phyloP scores from a whole-genome alignment of 2,113 vertebrate genomes.

The Hyperopisus bebe region DNA sequence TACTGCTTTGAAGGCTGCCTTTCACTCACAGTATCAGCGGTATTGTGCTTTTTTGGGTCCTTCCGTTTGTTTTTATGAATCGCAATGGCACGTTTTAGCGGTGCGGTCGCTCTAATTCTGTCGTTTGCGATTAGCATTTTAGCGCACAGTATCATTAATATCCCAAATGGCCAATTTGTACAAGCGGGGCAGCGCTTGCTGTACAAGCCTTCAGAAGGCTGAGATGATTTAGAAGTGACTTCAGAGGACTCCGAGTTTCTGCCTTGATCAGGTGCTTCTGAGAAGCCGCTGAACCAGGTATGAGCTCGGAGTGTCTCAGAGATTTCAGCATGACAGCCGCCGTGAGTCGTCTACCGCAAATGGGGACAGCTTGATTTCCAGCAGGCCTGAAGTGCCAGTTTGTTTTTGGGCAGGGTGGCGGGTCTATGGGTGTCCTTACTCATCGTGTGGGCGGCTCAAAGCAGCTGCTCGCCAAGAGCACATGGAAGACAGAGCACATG shows the following conservation, averaged over 20 bases:
- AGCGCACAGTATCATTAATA: not conserved
- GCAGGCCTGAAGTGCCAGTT: not conserved
- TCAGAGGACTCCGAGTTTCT: not conserved
- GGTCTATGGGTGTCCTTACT: not conserved
- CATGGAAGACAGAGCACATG: not conserved
- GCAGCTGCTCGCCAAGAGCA: not conserved
- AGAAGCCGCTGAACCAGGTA: conserved; percentile 33
- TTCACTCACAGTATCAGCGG: not conserved
- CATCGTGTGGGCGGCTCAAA: not conserved
- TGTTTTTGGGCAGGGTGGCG: not conserved
- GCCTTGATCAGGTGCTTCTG: not conserved
- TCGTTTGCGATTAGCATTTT: not conserved
- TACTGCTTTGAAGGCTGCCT: not conserved
- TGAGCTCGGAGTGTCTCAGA: not conserved
- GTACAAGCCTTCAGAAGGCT: not conserved
- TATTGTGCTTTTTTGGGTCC: not conserved
- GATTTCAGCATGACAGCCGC: conserved; percentile 14
- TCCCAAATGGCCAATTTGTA: conserved; percentile 5
- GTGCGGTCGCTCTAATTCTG: not conserved
- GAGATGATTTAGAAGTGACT: not conserved
- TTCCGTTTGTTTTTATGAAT: too few relatives aligned
- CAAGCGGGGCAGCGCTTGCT: not conserved
- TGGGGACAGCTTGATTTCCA: conserved; percentile 18
- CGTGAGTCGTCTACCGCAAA: conserved; percentile 18
- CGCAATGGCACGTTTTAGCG: not conserved